Evolutionary conservation across 1,140 invertebrate genomes (phyloP).

Genomic region (Drosophila melanogaster): Release_6_plus_ISO1_MT NC_004354.4:14018001-14018500

Average conservation of each 20-base stretch:
- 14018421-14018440: no score
- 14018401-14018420: no score
- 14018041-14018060: conserved; percentile 66
- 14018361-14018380: background rate
- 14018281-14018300: background rate
- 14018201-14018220: conserved; percentile 41
- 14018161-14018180: conserved; percentile 42
- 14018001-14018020: conserved; percentile 1
- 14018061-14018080: conserved; percentile 73
- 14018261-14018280: conserved; percentile 7
- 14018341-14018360: conserved; percentile 1
- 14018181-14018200: conserved; percentile 65
- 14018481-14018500: no score
- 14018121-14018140: conserved; percentile 63
- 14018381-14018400: conserved; percentile 1
- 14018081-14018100: conserved; percentile 43
- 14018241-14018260: background rate
- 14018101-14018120: background rate
- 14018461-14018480: no score
- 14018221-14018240: conserved; percentile 1
- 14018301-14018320: conserved; percentile 9
- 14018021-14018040: conserved; percentile 50
- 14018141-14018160: conserved; percentile 79
- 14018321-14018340: conserved; percentile 29
- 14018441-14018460: no score